Evolutionary conservation across 2,888 invertebrate genomes (phyloP), one percentile per base, ranked within the genome.

Genomic region (Eupithecia abbreviata): DNA sequence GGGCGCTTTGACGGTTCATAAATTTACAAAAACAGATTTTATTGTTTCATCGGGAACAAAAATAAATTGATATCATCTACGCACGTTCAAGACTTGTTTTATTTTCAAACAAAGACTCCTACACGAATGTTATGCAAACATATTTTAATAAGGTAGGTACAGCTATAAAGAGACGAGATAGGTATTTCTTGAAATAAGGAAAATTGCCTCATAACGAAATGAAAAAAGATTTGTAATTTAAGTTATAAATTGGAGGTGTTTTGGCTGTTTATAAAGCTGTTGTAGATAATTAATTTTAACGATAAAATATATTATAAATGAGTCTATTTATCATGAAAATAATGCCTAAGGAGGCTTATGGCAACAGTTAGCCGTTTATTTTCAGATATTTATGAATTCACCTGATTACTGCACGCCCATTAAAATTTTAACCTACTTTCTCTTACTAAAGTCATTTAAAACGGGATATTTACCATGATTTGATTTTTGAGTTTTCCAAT

Each of bases 191-290:
- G 45, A 45, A 30, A 68, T 68, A 68, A 68, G n/a, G 67, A 68
- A 68, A 68, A 62, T 43, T 68, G 43, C 42, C 15, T 43, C n/a
- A 4, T 43, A 43, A 68, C 10, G 67, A 68, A 45, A 68, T 68
- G 67, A 70, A 49, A 70, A 69, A 70, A 70, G 47, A 30, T 30
- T 41, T 66, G 15, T 42, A 15, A 66, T 66, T 42, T 66, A 66
- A 66, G 13, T 66, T 42, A 41, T 15, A 42, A 66, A 66, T 66
- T 43, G 13, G n/a, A 43, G 41, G 41, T 67, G 67, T n/a, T 66
- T 58, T 7, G 9, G 7, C 18, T 72, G 75, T 69, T 55, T 77
- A 49, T 43, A 79, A 62, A 62, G 62, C 62, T 30, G 62, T 62
- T 62, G 62, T 62, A 62, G 62, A 30, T 30, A 30, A 62, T 62